phyloP scores from a whole-genome alignment of 2,797 vertebrate genomes.

The Pyrrhura leucotis region DNA sequence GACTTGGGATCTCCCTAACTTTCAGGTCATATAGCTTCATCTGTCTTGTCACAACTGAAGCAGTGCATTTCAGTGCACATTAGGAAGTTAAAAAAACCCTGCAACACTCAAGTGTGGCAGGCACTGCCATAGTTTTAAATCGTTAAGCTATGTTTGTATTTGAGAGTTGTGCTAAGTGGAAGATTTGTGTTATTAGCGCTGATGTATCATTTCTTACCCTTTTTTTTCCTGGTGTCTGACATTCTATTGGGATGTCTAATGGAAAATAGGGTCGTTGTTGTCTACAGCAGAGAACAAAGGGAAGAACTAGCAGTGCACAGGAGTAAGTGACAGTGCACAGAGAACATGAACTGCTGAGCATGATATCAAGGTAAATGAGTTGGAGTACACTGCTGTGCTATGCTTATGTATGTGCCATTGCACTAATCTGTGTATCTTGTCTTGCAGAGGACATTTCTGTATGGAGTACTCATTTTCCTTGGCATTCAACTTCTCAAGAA shows the following conservation, averaged over 20 bases:
- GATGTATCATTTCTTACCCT: background rate
- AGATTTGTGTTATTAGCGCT: no score
- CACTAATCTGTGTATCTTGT: background rate
- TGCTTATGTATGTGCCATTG: accelerated
- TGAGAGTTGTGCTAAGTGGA: background rate
- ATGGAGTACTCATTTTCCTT: background rate
- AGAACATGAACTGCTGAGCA: background rate
- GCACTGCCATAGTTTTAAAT: background rate
- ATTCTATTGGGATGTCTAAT: background rate
- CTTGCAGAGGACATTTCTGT: background rate
- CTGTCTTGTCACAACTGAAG: background rate
- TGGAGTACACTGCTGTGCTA: background rate
- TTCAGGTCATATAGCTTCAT: background rate
- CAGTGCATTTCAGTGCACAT: background rate
- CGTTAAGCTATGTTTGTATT: background rate
- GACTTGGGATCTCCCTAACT: background rate
- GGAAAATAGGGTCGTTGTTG: background rate
- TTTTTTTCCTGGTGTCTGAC: background rate
- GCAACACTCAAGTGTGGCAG: background rate
- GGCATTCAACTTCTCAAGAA: background rate
- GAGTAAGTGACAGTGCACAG: background rate
- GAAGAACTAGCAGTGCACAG: background rate
- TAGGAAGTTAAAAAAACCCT: background rate
- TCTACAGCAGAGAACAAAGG: background rate
- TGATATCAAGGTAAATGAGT: background rate